Conservation (phyloP, 2,888 invertebrate species). For the Pharmacophagus antenor region DNA sequence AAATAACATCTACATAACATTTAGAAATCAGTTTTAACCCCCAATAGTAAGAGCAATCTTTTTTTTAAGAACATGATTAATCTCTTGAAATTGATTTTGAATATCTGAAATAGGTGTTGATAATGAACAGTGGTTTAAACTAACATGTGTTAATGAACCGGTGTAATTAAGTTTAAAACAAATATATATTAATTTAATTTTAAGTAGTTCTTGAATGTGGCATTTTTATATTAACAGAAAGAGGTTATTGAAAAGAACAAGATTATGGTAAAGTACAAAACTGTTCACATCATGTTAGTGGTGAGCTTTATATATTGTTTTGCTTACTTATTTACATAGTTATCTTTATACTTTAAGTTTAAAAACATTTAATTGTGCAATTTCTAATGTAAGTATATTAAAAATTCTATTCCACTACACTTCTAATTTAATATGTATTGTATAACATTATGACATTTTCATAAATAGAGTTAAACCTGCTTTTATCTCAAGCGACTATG, state of each 20-base stretch:
- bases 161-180: too few relatives aligned
- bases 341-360: background rate
- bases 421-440: constrained; percentile 34
- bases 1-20: too few relatives aligned
- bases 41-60: too few relatives aligned
- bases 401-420: constrained; percentile 29
- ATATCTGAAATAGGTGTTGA: too few relatives aligned
- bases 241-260: background rate
- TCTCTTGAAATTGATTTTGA: too few relatives aligned
- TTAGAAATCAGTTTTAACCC: too few relatives aligned
- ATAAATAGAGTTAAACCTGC: constrained; percentile 33
- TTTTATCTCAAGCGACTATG: background rate
- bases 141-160: too few relatives aligned
- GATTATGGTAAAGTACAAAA: constrained; percentile 32
- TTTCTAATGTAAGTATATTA: constrained; percentile 27
- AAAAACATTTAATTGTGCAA: constrained; percentile 32
- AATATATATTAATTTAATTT: too few relatives aligned
- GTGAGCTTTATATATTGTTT: constrained; percentile 19
- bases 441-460: constrained; percentile 37
- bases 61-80: too few relatives aligned
- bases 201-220: background rate
- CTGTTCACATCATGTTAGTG: constrained; percentile 27
- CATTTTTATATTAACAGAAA: background rate
- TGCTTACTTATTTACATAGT: background rate
- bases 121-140: too few relatives aligned